These are phyloP conservation scores for Tribolium madens DNA, from an alignment of 1,140 invertebrate genomes.

Conservation along the genomic window DNA sequence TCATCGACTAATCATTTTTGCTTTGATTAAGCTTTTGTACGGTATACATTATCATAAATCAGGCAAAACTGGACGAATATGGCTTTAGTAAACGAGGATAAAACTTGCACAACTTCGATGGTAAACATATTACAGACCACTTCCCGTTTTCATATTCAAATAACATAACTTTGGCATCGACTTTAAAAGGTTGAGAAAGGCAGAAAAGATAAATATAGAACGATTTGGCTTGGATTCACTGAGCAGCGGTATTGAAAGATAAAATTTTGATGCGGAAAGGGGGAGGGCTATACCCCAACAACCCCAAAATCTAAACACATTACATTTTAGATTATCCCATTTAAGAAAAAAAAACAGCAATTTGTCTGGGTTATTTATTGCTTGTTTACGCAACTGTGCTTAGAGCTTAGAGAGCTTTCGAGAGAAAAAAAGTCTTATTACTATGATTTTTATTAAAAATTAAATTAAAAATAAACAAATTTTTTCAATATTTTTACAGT, in stretches of 20 bases:
- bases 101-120: slow-evolving; percentile 24
- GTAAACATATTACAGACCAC: slow-evolving; percentile 36
- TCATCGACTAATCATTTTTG: slow-evolving; percentile 30
- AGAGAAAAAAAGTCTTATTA: too few relatives aligned
- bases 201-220: slow-evolving; percentile 42
- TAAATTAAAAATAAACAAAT: too few relatives aligned
- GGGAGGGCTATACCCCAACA: background rate
- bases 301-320: background rate
- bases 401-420: too few relatives aligned
- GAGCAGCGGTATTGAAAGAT: slow-evolving; percentile 40
- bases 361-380: too few relatives aligned
- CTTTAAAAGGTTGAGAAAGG: slow-evolving; percentile 27
- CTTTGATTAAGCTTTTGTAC: slow-evolving; percentile 24
- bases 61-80: background rate
- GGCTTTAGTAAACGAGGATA: background rate
- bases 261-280: background rate
- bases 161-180: background rate
- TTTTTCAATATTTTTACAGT: too few relatives aligned
- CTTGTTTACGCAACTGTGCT: too few relatives aligned
- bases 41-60: background rate
- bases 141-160: slow-evolving; percentile 29
- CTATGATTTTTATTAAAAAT: too few relatives aligned
- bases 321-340: too few relatives aligned
- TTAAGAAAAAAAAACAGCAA: too few relatives aligned
- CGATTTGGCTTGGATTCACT: slow-evolving; percentile 25